Percentiles rank a stretch among this genome's conserved stretches.
Evolutionary conservation across 2,888 invertebrate species (phyloP).

Genomic region (Eupithecia inturbata): DNA sequence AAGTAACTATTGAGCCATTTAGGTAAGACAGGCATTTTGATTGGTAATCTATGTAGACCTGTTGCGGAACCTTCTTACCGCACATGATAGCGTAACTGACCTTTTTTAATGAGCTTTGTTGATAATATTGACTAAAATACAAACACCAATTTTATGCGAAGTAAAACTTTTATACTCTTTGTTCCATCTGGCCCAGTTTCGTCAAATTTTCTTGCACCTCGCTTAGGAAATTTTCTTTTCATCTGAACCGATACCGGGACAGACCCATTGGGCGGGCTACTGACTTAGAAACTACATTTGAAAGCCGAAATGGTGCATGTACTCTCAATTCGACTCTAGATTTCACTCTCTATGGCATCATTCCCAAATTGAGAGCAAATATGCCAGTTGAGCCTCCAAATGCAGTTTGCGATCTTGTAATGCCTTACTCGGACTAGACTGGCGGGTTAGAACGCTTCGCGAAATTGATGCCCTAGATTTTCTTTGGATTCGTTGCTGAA

Average conservation of each 20-base stretch:
- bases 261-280: not conserved
- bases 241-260: not conserved
- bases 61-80: not conserved
- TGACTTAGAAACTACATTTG: not conserved
- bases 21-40: not conserved
- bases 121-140: not conserved
- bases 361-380: constrained; percentile 38
- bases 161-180: not conserved
- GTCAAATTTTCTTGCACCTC: not conserved
- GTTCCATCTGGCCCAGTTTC: not conserved
- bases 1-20: too few relatives aligned
- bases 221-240: not conserved
- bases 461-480: constrained; percentile 18
- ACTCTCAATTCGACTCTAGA: not conserved
- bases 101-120: too few relatives aligned
- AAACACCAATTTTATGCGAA: not conserved
- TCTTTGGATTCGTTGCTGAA: not conserved
- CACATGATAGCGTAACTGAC: not conserved
- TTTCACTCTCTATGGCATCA: not conserved
- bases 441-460: constrained; percentile 16
- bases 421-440: constrained; percentile 28
- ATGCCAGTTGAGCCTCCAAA: constrained; percentile 1
- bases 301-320: not conserved
- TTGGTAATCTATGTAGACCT: not conserved
- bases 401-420: constrained; percentile 36